A percentile compares a stretch with the other conserved stretches of the same genome.
Evolutionary conservation across 2,797 vertebrate genomes (phyloP).

Genomic region (Muscicapa striata): DNA sequence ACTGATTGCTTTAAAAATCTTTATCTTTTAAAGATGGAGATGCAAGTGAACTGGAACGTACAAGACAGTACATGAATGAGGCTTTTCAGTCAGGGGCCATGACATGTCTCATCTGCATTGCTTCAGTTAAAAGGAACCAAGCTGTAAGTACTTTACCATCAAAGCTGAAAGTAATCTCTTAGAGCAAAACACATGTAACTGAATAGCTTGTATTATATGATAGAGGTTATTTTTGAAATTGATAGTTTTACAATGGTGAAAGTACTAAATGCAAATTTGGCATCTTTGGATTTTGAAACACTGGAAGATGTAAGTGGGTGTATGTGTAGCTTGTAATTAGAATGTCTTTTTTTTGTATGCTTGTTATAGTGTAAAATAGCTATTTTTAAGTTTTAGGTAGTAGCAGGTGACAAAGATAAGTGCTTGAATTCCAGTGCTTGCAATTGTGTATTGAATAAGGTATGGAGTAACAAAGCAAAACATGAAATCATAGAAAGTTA

Average conservation of each 20-base stretch:
- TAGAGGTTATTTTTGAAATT: not conserved
- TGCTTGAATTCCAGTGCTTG: not conserved
- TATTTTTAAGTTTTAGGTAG: not conserved
- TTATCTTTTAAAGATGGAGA: slow-evolving; percentile 83
- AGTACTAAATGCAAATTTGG: not conserved
- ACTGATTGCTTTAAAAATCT: slow-evolving; percentile 5
- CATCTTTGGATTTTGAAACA: not conserved
- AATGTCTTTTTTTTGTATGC: not conserved
- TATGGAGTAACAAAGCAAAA: not conserved
- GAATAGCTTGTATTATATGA: not conserved
- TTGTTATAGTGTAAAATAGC: not conserved
- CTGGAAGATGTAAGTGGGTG: not conserved
- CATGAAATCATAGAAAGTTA: not conserved
- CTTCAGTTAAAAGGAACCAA: slow-evolving; percentile 92
- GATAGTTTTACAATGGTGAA: not conserved
- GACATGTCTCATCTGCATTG: slow-evolving; percentile 96
- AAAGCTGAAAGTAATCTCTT: not conserved
- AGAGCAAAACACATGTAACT: not conserved
- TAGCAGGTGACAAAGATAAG: not conserved
- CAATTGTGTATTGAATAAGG: not conserved
- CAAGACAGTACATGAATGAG: slow-evolving; percentile 90
- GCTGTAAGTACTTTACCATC: slow-evolving; percentile 81
- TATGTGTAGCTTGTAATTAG: not conserved
- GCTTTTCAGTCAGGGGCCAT: slow-evolving; percentile 92
- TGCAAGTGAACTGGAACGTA: slow-evolving; percentile 82